A percentile compares a stretch with the other conserved stretches of the same genome.
Evolutionary conservation across 1,140 invertebrate species (phyloP).

Genomic region (Tyrophagus putrescentiae): DNA sequence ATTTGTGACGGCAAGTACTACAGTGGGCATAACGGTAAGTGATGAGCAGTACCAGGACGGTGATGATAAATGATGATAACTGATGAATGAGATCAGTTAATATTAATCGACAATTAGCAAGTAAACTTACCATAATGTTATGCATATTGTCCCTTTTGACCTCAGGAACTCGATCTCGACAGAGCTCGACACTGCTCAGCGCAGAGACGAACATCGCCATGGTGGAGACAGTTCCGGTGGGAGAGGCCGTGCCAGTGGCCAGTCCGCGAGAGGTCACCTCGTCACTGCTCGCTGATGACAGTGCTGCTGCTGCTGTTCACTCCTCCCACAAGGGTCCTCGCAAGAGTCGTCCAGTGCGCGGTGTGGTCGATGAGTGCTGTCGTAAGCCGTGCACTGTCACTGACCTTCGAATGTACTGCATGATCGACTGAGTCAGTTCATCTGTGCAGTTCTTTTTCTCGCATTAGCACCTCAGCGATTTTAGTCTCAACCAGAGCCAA

Average conservation of each 20-base stretch:
- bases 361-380: slow-evolving; percentile 22
- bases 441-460: background rate
- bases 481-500: background rate
- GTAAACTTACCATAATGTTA: background rate
- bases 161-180: background rate
- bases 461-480: background rate
- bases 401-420: slow-evolving; percentile 18
- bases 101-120: background rate
- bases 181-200: background rate
- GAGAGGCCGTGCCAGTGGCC: background rate
- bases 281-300: background rate
- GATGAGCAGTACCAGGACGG: background rate
- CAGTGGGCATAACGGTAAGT: background rate
- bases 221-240: background rate
- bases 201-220: background rate
- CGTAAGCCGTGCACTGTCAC: slow-evolving; percentile 10
- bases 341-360: background rate
- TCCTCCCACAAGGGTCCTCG: background rate
- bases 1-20: slow-evolving; percentile 18
- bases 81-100: too few relatives aligned
- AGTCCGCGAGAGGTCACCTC: background rate
- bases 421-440: background rate
- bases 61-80: background rate
- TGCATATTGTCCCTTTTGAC: background rate
- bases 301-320: background rate